Evolutionary conservation across 2,113 vertebrate genomes (phyloP), one percentile per base, ranked within the genome.

Genomic region (Callithrix jacchus): DNA sequence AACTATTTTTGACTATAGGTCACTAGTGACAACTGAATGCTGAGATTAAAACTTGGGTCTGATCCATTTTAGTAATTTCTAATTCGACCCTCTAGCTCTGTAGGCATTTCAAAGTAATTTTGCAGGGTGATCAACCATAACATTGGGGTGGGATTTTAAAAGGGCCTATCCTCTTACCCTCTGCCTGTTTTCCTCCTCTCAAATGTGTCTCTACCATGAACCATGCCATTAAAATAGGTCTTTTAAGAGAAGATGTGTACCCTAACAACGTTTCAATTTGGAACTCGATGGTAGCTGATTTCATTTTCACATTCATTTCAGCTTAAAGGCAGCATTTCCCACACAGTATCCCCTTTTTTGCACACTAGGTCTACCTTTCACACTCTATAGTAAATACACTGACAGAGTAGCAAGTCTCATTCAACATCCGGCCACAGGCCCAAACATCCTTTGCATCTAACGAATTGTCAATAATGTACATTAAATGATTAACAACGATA

Each of bases 71-170:
- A 93, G 70, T n/a, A 89, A 84, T 68, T 83, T 93, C 91, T 91
- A 87, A 81, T 3, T 76, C 42, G 87, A 87, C 32, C 9, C 42
- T 95, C 70, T 45, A 35, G 27, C 17, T 89, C 58, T 45, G 25
- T 8, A 47, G 35, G 47, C 37, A 83, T 87, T 84, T 91, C 94
- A 96, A 93, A 91, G 49, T 76, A 54, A 84, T 76, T 82, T 88
- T 90, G 58, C 58, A 89, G 45, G 47, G 25, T 87, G 45, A 87
- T 49, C 66, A 73, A n/a, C 86, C 56, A 12, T 37, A 89, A 58
- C 47, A 83, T n/a, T 47, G 21, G 18, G 32, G 25, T 77, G 16
- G 21, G 17, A 58, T 58, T 93, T 91, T 86, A 64, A 82, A 93
- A 61, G 66, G 6, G 30, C 45, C 70, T 20, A 45, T 71, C 66